These are phyloP conservation scores for Umimayanthus kanabou DNA, from an alignment of 92 coral and sea anemone species.

Conservation along the genomic window DNA sequence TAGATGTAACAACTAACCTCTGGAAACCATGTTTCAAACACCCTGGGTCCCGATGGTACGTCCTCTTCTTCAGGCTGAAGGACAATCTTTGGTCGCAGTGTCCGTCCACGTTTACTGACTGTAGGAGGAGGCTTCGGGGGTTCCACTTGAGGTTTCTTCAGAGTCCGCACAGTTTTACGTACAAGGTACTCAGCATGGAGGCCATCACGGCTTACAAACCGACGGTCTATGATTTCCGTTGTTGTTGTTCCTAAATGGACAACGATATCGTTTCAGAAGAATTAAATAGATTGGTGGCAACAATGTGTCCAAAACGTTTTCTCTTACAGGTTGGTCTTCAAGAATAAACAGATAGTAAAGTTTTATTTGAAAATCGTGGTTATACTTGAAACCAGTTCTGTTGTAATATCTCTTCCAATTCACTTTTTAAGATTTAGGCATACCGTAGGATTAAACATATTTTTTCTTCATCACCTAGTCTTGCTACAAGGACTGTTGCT, in stretches of 20 bases:
- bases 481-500: background rate
- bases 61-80: slow-evolving; percentile 67
- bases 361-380: too few relatives aligned
- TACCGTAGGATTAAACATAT: background rate
- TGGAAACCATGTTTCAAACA: slow-evolving; percentile 95
- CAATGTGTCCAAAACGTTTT: background rate
- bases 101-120: slow-evolving; percentile 93
- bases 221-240: slow-evolving; percentile 93
- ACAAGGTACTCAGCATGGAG: slow-evolving; percentile 90
- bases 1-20: slow-evolving; percentile 59
- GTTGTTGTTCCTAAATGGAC: slow-evolving; percentile 84
- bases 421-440: background rate
- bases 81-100: slow-evolving; percentile 89
- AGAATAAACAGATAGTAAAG: background rate
- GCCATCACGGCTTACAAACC: slow-evolving; percentile 85
- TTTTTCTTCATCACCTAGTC: too few relatives aligned
- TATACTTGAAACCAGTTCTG: too few relatives aligned
- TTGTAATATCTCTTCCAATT: too few relatives aligned
- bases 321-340: background rate
- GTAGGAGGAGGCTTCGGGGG: slow-evolving; percentile 87
- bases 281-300: background rate
- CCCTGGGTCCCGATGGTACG: slow-evolving; percentile 77
- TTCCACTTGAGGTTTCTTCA: slow-evolving; percentile 73
- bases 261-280: background rate
- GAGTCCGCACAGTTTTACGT: slow-evolving; percentile 86